These are phyloP conservation scores for Serripes groenlandicus DNA, from an alignment of 2,888 invertebrate species.

Conservation along the genomic window DNA sequence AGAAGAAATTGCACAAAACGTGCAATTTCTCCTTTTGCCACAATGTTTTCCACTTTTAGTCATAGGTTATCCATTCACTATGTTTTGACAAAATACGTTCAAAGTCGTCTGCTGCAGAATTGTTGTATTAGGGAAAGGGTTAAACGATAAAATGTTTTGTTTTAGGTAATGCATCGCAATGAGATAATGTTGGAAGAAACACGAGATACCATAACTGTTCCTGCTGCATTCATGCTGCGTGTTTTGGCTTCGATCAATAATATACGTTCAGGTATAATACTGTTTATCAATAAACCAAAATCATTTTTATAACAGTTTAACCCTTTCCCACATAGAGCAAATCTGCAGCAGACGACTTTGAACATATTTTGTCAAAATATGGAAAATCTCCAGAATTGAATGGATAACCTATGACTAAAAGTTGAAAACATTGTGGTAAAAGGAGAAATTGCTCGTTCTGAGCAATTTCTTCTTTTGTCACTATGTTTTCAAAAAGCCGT, in stretches of 20 bases:
- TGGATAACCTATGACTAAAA: too few relatives aligned
- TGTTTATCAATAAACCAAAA: too few relatives aligned
- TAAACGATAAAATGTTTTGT: too few relatives aligned
- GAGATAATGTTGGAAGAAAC: conserved; percentile 95
- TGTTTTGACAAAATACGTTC: too few relatives aligned
- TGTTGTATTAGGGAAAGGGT: too few relatives aligned
- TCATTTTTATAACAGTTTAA: too few relatives aligned
- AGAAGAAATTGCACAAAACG: background rate
- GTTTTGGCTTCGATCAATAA: conserved; percentile 86
- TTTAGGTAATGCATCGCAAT: conserved; percentile 91
- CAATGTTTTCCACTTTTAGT: background rate
- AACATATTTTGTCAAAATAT: too few relatives aligned
- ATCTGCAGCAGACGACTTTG: too few relatives aligned
- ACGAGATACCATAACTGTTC: conserved; percentile 94
- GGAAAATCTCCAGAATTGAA: too few relatives aligned
- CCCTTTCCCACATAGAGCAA: too few relatives aligned
- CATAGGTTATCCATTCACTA: too few relatives aligned
- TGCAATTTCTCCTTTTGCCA: background rate
- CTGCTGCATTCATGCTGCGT: conserved; percentile 94
- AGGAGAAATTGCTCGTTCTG: background rate
- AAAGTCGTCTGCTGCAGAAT: background rate
- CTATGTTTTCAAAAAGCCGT: background rate
- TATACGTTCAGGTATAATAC: conserved; percentile 76
- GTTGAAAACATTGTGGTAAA: background rate
- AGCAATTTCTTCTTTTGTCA: background rate